Percentiles rank a stretch among this genome's conserved stretches.
Conservation (phyloP, 2,113 vertebrate species). For the Tragelaphus buxtoni region DNA sequence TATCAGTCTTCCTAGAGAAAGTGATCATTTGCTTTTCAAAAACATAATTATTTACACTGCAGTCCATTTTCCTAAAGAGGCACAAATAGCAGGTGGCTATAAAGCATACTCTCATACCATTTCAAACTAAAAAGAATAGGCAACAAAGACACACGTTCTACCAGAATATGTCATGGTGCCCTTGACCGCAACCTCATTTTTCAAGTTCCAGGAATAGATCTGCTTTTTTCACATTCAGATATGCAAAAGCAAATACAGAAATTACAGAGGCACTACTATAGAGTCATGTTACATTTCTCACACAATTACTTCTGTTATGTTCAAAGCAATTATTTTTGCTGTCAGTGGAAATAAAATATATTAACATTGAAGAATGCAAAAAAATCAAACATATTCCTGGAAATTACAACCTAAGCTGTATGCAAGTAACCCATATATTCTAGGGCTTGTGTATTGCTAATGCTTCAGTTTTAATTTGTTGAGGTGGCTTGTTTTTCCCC, state of each 20-base stretch:
- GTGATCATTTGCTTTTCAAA: neutral
- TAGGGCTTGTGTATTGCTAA: neutral
- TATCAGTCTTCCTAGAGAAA: neutral
- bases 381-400: neutral
- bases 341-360: slow-evolving; percentile 60
- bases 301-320: slow-evolving; percentile 49
- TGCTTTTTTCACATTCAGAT: neutral
- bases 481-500: neutral
- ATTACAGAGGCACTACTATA: neutral
- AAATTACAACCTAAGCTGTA: slow-evolving; percentile 1
- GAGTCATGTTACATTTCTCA: slow-evolving; percentile 57
- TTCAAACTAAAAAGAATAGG: neutral
- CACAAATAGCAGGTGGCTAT: neutral
- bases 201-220: neutral
- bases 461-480: neutral
- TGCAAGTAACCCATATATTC: neutral
- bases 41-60: neutral
- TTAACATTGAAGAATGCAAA: neutral
- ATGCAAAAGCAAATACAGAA: neutral
- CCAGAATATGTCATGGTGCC: neutral
- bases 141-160: neutral
- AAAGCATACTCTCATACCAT: neutral
- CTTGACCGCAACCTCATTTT: slow-evolving; percentile 7
- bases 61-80: neutral
- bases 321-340: slow-evolving; percentile 67